These are phyloP conservation scores for Aldrovandia affinis DNA, from an alignment of 2,797 vertebrate species.

Conservation along the genomic window DNA sequence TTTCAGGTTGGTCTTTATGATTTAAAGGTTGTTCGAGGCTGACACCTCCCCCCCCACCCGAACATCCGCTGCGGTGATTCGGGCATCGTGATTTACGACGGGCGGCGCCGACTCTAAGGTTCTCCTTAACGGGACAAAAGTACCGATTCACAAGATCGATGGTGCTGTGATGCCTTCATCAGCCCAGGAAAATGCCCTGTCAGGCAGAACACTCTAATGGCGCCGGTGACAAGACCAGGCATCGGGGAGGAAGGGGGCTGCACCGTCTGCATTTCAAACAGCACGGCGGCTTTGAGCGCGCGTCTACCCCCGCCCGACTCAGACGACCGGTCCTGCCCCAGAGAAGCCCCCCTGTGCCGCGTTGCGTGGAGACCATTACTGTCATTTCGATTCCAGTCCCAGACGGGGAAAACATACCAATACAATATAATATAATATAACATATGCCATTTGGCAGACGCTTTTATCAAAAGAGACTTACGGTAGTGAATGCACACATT, in stretches of 20 bases:
- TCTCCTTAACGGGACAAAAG: constrained; percentile 56
- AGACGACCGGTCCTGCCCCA: too few relatives aligned
- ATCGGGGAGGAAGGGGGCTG: background rate
- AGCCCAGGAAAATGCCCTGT: constrained; percentile 37
- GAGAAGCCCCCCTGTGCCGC: too few relatives aligned
- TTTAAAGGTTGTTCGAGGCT: constrained; percentile 1
- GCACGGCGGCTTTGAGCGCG: too few relatives aligned
- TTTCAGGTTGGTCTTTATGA: background rate
- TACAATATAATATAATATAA: too few relatives aligned
- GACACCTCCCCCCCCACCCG: constrained; percentile 38
- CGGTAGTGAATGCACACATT: too few relatives aligned
- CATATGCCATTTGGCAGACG: too few relatives aligned
- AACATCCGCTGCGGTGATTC: constrained; percentile 47
- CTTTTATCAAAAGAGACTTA: too few relatives aligned
- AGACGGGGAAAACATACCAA: too few relatives aligned
- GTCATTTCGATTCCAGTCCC: too few relatives aligned
- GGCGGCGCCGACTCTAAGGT: constrained; percentile 47
- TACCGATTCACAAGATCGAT: constrained; percentile 47
- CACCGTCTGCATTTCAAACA: background rate
- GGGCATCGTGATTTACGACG: constrained; percentile 49
- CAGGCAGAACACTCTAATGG: constrained; percentile 18
- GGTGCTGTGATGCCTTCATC: constrained; percentile 46
- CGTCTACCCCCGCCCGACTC: too few relatives aligned
- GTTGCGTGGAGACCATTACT: too few relatives aligned
- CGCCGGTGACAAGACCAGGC: background rate